Conservation (phyloP, 2,113 vertebrate genomes). For the Oreocharis arfaki region DNA sequence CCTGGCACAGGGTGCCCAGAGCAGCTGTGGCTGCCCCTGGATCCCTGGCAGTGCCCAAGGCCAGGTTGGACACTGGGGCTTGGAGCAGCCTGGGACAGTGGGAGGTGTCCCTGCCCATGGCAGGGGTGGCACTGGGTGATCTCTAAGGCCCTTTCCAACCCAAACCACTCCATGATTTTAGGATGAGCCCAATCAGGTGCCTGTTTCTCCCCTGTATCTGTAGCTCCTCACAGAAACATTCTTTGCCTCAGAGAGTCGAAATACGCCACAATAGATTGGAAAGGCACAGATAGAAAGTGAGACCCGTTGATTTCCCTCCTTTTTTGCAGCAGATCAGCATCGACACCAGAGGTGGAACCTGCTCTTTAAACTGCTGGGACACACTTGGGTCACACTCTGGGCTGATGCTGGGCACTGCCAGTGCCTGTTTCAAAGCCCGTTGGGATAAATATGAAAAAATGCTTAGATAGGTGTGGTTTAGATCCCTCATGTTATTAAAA, state of each 20-base stretch:
- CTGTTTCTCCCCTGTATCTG: neutral
- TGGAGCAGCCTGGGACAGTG: neutral
- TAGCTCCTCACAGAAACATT: neutral
- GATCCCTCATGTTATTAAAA: neutral
- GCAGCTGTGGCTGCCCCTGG: neutral
- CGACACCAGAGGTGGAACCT: neutral
- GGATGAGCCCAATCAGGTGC: neutral
- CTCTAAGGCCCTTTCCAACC: neutral
- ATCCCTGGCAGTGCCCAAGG: neutral
- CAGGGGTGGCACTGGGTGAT: accelerated
- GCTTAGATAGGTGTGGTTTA: neutral
- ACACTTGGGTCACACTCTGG: accelerated
- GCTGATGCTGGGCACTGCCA: too few species aligned
- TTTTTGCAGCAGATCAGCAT: neutral
- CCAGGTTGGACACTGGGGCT: neutral
- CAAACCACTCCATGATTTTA: neutral
- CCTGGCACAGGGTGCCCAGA: neutral
- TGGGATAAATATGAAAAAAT: neutral
- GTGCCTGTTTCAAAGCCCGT: neutral
- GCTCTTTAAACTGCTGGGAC: neutral
- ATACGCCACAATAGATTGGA: neutral
- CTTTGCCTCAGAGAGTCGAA: neutral
- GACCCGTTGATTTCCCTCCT: accelerated
- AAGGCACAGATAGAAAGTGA: neutral
- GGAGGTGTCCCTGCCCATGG: neutral